Base-by-base conservation (phyloP, 2,888 invertebrate species). In the Hyalella azteca region DNA sequence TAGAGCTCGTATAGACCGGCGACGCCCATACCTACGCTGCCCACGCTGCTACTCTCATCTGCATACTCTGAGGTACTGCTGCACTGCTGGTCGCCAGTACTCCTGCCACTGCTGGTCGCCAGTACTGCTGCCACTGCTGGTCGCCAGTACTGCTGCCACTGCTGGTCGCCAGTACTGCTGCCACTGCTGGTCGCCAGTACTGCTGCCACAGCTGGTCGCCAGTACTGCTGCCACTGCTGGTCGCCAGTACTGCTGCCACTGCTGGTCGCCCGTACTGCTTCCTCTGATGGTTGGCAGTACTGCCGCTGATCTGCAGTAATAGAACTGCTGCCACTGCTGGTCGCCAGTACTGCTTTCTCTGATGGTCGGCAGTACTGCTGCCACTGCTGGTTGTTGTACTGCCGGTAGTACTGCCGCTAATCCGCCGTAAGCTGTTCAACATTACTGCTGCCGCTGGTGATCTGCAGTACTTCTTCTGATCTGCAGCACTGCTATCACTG, bases 21-120 rank as follows among this genome's bases (percentile, higher is more conserved):
- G 9, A 66, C 66, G 66, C 66, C 66, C 66, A 29, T 66, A 19
- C 29, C 66, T 9, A 9, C 19, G 66, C 66, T 66, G 66, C 66
- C 66, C 66, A 66, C 66, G 36, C 66, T 36, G 66, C 36, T n/a
- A n/a, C 36, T 36, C 66, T 66, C 9, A 66, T 66, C 66, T 66
- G 66, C 66, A 66, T 66, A 66, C 66, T 66, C 29, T 66, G 66
- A 32, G 36, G 66, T 66, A 66, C 66, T 66, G 66, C 39, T 22
- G 54, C 19, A 29, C 66, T 36, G 36, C 32, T 59, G 59, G 45
- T 45, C 45, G 7, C 11, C 45, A 45, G 45, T 45, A 45, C n/a
- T n/a, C n/a, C 50, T 13, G 50, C 26, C 29, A 29, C 54, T 66
- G 66, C 36, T 36, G 29, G 66, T 9, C 7, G 32, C 36, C 29